phyloP scores from a whole-genome alignment of 2,113 vertebrate species.

The Calypte anna region DNA sequence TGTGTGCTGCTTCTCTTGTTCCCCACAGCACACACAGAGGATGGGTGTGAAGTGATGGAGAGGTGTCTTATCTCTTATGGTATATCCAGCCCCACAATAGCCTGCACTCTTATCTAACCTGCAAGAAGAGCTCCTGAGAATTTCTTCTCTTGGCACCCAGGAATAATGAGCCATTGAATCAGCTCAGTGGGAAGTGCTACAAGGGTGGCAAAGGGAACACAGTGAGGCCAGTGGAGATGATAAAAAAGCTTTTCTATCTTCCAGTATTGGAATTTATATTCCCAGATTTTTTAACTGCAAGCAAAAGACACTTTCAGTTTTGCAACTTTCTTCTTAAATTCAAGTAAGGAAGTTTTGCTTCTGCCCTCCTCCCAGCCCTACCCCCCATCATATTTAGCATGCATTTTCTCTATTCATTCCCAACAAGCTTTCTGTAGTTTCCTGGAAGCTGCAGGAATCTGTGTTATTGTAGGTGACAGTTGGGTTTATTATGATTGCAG shows the following conservation, averaged over 20 bases:
- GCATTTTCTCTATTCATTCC: neutral
- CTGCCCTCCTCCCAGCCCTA: no score
- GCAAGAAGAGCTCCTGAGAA: neutral
- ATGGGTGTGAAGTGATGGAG: neutral
- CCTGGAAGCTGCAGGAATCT: neutral
- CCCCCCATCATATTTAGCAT: neutral
- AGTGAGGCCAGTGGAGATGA: neutral
- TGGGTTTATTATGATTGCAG: neutral
- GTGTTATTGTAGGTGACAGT: neutral
- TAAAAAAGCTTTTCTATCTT: neutral
- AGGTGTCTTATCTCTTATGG: neutral
- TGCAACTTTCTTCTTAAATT: neutral
- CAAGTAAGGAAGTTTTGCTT: neutral
- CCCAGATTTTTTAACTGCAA: neutral
- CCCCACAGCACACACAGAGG: neutral
- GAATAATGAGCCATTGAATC: neutral
- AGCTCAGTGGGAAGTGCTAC: neutral
- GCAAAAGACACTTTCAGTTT: neutral
- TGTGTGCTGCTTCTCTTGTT: rapidly evolving
- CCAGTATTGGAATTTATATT: neutral
- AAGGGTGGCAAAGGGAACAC: rapidly evolving
- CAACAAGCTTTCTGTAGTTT: neutral
- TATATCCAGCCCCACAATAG: neutral
- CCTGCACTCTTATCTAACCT: neutral
- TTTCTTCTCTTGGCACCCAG: neutral